Conservation (phyloP, 2,888 invertebrate species). For the Euzophera pinguis region DNA sequence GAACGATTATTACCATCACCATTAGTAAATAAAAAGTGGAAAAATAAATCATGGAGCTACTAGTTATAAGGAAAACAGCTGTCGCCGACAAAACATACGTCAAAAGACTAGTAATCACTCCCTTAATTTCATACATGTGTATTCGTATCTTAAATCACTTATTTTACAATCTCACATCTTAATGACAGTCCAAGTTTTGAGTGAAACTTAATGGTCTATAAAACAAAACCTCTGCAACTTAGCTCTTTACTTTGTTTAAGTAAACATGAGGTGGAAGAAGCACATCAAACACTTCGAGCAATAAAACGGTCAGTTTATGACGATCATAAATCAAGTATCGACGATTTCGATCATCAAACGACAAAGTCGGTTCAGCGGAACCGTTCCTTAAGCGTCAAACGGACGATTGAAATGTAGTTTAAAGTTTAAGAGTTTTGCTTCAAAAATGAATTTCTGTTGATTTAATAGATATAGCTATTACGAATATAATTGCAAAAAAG, state of each 20-base stretch:
- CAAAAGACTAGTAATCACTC: no score
- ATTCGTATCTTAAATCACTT: background rate
- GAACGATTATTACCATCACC: no score
- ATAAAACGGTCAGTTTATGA: conserved; percentile 68
- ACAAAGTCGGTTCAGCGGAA: conserved; percentile 29
- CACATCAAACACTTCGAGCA: conserved; percentile 43
- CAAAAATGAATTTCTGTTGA: conserved; percentile 2
- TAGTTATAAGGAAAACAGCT: no score
- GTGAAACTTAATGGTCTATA: conserved; percentile 23
- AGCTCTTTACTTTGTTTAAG: conserved; percentile 41
- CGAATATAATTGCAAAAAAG: no score
- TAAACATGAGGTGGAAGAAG: conserved; percentile 40
- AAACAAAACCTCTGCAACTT: conserved; percentile 34
- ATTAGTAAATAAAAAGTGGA: no score
- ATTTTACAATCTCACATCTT: conserved; percentile 1
- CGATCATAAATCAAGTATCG: conserved; percentile 64
- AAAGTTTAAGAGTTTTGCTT: conserved; percentile 6
- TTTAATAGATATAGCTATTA: background rate
- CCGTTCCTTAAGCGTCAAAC: conserved; percentile 26
- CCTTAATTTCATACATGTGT: no score
- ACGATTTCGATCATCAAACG: conserved; percentile 41
- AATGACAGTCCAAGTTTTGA: conserved; percentile 10
- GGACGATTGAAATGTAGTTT: conserved; percentile 15
- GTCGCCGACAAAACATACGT: no score
- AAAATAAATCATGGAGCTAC: no score